Conservation (phyloP, 2,888 invertebrate genomes). For the Drosophila anomalata region DNA sequence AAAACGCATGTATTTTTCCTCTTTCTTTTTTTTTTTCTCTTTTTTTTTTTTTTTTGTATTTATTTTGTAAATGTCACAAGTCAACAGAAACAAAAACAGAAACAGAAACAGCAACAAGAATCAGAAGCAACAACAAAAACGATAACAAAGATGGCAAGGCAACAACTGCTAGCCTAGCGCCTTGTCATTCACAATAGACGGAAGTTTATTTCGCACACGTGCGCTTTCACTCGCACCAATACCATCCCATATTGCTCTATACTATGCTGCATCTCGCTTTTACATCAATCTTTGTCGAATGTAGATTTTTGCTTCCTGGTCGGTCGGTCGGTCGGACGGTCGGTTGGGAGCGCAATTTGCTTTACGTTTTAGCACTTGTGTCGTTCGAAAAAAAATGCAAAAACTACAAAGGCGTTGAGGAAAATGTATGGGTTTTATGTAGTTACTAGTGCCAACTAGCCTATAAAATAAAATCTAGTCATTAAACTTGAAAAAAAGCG, state of each 20-base stretch:
- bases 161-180: conserved; percentile 29
- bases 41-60: not conserved
- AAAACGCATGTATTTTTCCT: conserved; percentile 26
- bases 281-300: conserved; percentile 75
- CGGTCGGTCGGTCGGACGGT: not conserved
- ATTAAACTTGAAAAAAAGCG: not conserved
- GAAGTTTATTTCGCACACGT: conserved; percentile 71
- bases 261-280: conserved; percentile 62
- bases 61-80: conserved; percentile 64
- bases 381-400: conserved; percentile 18
- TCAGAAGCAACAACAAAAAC: conserved; percentile 52
- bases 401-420: conserved; percentile 2
- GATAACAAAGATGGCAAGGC: conserved; percentile 65
- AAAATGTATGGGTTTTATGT: not conserved
- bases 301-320: conserved; percentile 72
- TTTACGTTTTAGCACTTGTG: conserved; percentile 45
- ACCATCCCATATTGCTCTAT: conserved; percentile 12
- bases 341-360: conserved; percentile 39
- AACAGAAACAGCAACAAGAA: not conserved
- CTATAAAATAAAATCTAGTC: not conserved
- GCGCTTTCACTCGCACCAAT: conserved; percentile 66
- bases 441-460: not conserved
- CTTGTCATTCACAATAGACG: conserved; percentile 74
- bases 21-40: not conserved
- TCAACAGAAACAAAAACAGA: conserved; percentile 34